Evolutionary conservation across 1,140 invertebrate species (phyloP).

Genomic region (Teleopsis dalmanni): DNA sequence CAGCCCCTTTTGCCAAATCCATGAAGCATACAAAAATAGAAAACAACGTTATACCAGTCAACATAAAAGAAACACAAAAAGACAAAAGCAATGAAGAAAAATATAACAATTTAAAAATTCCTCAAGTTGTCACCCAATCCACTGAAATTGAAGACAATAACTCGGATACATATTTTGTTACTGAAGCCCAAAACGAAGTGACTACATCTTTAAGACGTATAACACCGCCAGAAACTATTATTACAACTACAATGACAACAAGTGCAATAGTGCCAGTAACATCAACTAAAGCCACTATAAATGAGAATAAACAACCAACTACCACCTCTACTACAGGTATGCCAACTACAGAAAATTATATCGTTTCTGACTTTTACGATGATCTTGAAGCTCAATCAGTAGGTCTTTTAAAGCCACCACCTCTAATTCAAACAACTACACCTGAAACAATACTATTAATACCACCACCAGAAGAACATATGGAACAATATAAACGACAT

Average conservation of each 20-base stretch:
- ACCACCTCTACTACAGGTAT: conserved; percentile 7
- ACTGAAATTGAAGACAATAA: background rate
- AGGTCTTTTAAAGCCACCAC: conserved; percentile 28
- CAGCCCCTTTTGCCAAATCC: conserved; percentile 3
- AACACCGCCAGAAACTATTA: conserved; percentile 1
- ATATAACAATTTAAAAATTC: too few relatives aligned
- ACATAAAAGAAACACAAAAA: background rate
- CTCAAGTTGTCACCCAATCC: background rate
- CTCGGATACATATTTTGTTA: conserved; percentile 31
- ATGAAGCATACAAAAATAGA: conserved; percentile 5
- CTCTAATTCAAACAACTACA: conserved; percentile 30
- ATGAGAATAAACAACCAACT: too few relatives aligned
- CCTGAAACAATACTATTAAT: conserved; percentile 38
- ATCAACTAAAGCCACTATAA: conserved; percentile 12
- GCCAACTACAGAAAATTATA: conserved; percentile 3
- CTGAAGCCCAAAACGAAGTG: conserved; percentile 16
- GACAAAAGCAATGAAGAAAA: background rate
- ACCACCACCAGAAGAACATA: conserved; percentile 38
- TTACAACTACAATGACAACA: conserved; percentile 1
- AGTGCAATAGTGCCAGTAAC: background rate
- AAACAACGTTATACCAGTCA: conserved; percentile 24
- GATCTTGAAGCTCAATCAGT: conserved; percentile 37
- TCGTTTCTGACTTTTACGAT: conserved; percentile 26
- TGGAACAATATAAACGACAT: conserved; percentile 32
- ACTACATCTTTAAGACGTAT: background rate